A percentile compares a stretch with the other conserved stretches of the same genome.
phyloP scores from a whole-genome alignment of 2,888 invertebrate species.

The Cheilosia grossa region DNA sequence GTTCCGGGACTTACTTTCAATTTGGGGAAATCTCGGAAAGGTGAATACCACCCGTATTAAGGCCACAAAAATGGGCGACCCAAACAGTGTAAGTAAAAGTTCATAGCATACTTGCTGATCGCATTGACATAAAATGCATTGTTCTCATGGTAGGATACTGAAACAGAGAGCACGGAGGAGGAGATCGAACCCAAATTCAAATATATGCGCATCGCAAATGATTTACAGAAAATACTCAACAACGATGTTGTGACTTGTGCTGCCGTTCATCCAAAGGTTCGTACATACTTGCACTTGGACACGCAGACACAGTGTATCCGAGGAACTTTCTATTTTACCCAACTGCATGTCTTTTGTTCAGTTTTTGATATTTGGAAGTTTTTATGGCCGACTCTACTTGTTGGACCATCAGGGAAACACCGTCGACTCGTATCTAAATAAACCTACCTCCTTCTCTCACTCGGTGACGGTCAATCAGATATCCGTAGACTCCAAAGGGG shows the following conservation, averaged over 20 bases:
- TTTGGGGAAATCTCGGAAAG: slow-evolving; percentile 18
- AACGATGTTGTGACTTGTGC: slow-evolving; percentile 95
- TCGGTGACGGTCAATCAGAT: slow-evolving; percentile 97
- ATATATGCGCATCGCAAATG: slow-evolving; percentile 94
- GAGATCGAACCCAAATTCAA: slow-evolving; percentile 95
- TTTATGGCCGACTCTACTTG: slow-evolving; percentile 94
- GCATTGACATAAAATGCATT: background rate
- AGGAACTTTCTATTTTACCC: background rate
- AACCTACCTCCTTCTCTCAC: slow-evolving; percentile 87
- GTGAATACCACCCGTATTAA: background rate
- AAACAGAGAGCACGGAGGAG: slow-evolving; percentile 82
- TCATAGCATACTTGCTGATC: background rate
- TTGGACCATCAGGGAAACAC: slow-evolving; percentile 96
- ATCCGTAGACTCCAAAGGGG: slow-evolving; percentile 96
- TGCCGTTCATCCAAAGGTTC: slow-evolving; percentile 95
- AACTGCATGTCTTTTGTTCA: slow-evolving; percentile 78
- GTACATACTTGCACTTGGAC: slow-evolving; percentile 3
- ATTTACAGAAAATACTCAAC: slow-evolving; percentile 91
- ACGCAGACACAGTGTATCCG: background rate
- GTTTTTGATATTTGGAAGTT: slow-evolving; percentile 96
- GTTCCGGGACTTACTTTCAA: slow-evolving; percentile 25
- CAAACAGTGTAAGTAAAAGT: slow-evolving; percentile 60
- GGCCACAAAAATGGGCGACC: slow-evolving; percentile 58
- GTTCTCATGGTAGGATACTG: slow-evolving; percentile 76
- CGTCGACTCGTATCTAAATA: slow-evolving; percentile 84